These are phyloP conservation scores for Pyrrhia umbra DNA, from an alignment of 2,888 invertebrate genomes.

Conservation along the genomic window DNA sequence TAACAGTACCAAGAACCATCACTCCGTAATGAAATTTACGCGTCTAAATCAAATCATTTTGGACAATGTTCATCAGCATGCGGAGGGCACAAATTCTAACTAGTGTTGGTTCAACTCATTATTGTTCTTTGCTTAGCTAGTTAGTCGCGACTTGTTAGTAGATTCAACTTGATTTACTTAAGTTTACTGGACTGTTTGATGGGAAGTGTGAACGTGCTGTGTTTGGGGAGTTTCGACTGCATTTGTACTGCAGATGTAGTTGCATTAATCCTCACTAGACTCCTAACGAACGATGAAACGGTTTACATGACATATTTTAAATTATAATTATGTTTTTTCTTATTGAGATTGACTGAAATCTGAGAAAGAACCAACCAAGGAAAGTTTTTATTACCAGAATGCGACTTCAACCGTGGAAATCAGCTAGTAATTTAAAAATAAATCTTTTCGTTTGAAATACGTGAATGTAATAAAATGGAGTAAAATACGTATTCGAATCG, in stretches of 20 bases:
- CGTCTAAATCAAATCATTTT: conserved; percentile 55
- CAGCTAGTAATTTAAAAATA: too few species aligned
- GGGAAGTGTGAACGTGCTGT: conserved; percentile 36
- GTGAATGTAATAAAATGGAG: too few species aligned
- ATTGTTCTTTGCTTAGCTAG: conserved; percentile 60
- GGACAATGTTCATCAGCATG: conserved; percentile 56
- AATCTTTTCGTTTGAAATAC: too few species aligned
- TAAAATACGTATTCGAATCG: background rate
- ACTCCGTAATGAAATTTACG: conserved; percentile 39
- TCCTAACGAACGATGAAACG: too few species aligned
- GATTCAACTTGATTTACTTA: conserved; percentile 60
- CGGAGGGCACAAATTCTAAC: conserved; percentile 54
- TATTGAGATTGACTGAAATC: too few species aligned
- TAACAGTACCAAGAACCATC: conserved; percentile 38
- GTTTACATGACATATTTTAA: too few species aligned
- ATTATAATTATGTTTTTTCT: too few species aligned
- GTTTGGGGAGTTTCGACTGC: background rate
- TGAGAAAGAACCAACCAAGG: too few species aligned
- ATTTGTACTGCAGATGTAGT: background rate
- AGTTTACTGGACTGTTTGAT: conserved; percentile 53
- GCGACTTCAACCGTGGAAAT: too few species aligned
- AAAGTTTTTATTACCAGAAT: too few species aligned
- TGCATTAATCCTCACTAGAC: too few species aligned
- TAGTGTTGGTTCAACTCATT: conserved; percentile 58
- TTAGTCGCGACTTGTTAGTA: conserved; percentile 60